Evolutionary conservation across 2,113 vertebrate species (phyloP), one percentile per base, ranked within the genome.

Genomic region (Trinectes maculatus): DNA sequence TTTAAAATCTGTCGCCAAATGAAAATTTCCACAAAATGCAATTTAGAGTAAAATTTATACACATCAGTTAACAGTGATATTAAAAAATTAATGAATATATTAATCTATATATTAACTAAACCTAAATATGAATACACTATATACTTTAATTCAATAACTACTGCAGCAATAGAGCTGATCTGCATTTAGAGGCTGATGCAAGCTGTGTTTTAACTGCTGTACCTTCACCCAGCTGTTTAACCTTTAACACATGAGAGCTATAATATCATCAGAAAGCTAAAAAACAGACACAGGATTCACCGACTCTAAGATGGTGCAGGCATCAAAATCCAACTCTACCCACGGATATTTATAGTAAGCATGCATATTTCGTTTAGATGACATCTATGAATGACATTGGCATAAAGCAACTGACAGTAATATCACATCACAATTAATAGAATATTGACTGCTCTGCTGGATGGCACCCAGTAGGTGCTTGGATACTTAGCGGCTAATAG

Each of bases 401-500:
- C 36, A 44, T 36, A 37, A 44, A 64, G 56, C 12, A 62, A 52
- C 18, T 3, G 22, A 28, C 29, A 33, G 16, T 46, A 8, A 24
- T 29, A 28, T 59, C 22, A 18, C 25, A 24, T 64, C 47, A 69
- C 29, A 64, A 26, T 29, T 10, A 75, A 22, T 25, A 34, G 18
- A n/a, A 60, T 71, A 76, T 55, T 26, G 52, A 61, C 39, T 12
- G 29, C 12, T 48, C 4, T 37, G 49, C 60, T 11, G 25, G 31
- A 26, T 7, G 9, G 8, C 22, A 31, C 44, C 60, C 59, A 64
- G 19, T 67, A 19, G 51, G 54, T 57, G 68, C 40, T 34, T 22
- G 46, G 67, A 44, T 28, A 48, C 59, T 46, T 25, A 47, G 12
- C 13, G 53, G 73, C 56, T 68, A 79, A 85, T 73, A 79, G 71